Evolutionary conservation across 64 coral and sea anemone genomes (phyloP).

Genomic region (Montipora efflorescens): DNA sequence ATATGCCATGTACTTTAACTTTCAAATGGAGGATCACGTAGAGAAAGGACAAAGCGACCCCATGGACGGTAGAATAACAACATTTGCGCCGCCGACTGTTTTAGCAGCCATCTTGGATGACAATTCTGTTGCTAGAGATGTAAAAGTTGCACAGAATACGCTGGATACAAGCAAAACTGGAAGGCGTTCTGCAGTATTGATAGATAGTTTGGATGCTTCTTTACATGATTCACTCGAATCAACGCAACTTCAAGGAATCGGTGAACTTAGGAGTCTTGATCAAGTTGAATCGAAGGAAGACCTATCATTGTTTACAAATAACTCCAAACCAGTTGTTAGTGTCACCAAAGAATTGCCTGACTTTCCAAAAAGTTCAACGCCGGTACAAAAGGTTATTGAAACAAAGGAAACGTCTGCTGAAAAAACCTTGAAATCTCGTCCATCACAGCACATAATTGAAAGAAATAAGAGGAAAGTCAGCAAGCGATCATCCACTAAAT

Average conservation of each 20-base stretch:
- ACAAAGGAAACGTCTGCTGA: background rate
- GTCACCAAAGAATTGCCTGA: background rate
- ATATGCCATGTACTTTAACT: background rate
- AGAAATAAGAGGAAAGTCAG: slow-evolving; percentile 55
- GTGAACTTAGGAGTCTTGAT: background rate
- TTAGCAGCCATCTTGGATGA: slow-evolving; percentile 90
- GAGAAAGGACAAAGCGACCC: background rate
- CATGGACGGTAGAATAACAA: slow-evolving; percentile 65
- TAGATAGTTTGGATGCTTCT: background rate
- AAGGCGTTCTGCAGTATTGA: background rate
- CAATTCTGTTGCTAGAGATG: background rate
- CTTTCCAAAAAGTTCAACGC: slow-evolving; percentile 34
- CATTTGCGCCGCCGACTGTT: slow-evolving; percentile 80
- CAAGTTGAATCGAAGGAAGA: background rate
- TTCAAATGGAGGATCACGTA: slow-evolving; percentile 2
- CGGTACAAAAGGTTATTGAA: slow-evolving; percentile 7
- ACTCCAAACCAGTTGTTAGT: background rate
- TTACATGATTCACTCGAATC: slow-evolving; percentile 44
- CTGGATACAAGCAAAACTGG: background rate
- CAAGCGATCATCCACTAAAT: slow-evolving; percentile 23
- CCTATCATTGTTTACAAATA: background rate
- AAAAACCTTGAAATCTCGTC: background rate
- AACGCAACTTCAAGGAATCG: slow-evolving; percentile 7
- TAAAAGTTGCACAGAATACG: background rate
- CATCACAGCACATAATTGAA: slow-evolving; percentile 34